These are phyloP conservation scores for Dasyprocta punctata DNA, from an alignment of 2,113 vertebrate species.

Conservation along the genomic window DNA sequence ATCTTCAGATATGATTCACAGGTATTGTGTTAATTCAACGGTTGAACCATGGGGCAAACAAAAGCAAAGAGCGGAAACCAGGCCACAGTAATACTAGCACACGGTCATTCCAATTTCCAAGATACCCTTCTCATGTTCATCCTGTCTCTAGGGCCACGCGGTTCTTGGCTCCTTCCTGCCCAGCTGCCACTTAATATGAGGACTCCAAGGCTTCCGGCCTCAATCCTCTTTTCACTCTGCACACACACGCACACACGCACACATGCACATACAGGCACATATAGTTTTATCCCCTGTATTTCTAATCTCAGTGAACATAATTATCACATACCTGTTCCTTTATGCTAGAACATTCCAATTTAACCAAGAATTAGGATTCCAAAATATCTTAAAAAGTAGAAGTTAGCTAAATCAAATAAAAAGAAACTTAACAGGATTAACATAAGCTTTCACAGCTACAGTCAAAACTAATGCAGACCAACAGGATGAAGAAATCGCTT, in stretches of 20 bases:
- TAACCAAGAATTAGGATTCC: not conserved
- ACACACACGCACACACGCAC: too few species aligned
- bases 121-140: not conserved
- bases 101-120: not conserved
- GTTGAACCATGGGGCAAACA: not conserved
- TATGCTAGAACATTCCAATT: not conserved
- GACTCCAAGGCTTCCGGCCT: not conserved
- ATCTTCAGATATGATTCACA: not conserved
- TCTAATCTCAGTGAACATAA: not conserved
- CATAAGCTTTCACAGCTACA: not conserved
- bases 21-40: not conserved
- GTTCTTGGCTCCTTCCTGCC: not conserved
- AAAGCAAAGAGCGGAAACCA: not conserved
- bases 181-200: not conserved
- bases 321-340: constrained; percentile 2
- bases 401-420: constrained; percentile 42
- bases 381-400: constrained; percentile 7
- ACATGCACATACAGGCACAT: not conserved
- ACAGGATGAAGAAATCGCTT: not conserved
- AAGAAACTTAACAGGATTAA: not conserved
- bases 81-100: too few species aligned
- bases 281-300: not conserved
- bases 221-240: not conserved
- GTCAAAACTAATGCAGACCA: not conserved
- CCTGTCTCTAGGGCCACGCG: not conserved